Evolutionary conservation across 1,140 invertebrate species (phyloP).

Genomic region (Megalopta genalis): DNA sequence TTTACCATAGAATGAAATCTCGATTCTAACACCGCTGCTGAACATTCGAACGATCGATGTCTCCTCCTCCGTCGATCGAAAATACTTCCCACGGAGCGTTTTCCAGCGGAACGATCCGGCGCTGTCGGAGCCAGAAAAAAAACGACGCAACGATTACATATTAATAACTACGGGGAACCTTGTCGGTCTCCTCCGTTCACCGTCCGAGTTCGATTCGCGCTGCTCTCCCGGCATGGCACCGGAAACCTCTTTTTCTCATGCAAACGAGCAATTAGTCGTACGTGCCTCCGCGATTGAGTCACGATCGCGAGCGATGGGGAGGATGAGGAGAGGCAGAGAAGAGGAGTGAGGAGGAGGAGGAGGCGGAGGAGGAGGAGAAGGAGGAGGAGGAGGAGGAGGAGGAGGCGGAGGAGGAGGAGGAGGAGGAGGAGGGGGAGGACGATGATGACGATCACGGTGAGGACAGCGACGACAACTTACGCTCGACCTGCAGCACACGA

Average conservation of each 20-base stretch:
- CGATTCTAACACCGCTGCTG: too few species aligned
- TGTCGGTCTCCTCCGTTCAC: conserved; percentile 47
- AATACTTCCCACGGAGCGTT: neutral
- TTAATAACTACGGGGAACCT: conserved; percentile 50
- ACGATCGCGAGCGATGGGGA: conserved; percentile 26
- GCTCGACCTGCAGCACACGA: neutral
- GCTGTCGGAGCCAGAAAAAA: neutral
- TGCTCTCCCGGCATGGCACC: conserved; percentile 36
- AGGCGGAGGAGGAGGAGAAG: neutral
- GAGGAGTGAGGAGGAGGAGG: neutral
- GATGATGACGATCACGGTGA: conserved; percentile 21
- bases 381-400: too few species aligned
- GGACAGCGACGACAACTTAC: conserved; percentile 27
- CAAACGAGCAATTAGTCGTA: conserved; percentile 69
- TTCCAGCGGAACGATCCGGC: neutral
- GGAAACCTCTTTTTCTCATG: conserved; percentile 66
- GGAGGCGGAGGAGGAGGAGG: too few species aligned
- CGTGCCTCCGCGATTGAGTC: conserved; percentile 65
- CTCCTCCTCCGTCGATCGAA: neutral
- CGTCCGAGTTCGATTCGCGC: conserved; percentile 54
- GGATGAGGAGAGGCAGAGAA: too few species aligned
- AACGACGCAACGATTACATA: conserved; percentile 41
- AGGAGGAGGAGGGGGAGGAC: neutral
- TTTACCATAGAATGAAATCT: too few species aligned
- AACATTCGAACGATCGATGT: too few species aligned